Percentiles rank a stretch among this genome's conserved stretches.
phyloP scores from a whole-genome alignment of 2,113 vertebrate genomes.

The Thomomys bottae region DNA sequence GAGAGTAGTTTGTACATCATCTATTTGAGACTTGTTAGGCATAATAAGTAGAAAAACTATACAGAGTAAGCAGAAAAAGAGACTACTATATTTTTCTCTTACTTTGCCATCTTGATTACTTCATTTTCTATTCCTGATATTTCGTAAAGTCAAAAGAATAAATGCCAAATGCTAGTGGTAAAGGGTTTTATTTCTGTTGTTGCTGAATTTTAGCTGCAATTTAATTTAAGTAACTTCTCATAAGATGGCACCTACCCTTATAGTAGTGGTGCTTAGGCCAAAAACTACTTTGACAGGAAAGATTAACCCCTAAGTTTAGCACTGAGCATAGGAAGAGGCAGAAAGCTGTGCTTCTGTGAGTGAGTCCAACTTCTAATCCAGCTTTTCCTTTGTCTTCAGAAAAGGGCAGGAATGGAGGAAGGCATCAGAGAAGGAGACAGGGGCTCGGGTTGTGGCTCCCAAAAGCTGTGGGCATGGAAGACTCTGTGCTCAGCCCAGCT shows the following conservation, averaged over 20 bases:
- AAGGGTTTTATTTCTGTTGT: background rate
- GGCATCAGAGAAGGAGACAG: background rate
- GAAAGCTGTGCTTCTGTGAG: background rate
- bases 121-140: too few species aligned
- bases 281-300: too few species aligned
- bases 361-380: background rate
- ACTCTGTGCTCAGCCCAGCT: background rate
- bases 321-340: background rate
- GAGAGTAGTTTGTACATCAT: background rate
- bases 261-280: too few species aligned
- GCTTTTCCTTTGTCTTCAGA: background rate
- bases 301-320: too few species aligned
- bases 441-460: background rate
- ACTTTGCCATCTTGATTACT: background rate
- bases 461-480: background rate
- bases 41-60: background rate
- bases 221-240: background rate
- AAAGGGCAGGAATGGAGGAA: background rate
- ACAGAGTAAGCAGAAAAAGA: background rate
- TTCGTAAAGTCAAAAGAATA: background rate
- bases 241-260: too few species aligned
- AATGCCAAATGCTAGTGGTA: background rate
- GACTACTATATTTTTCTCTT: slow-evolving; percentile 1
- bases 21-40: slow-evolving; percentile 5
- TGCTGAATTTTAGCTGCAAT: background rate